Evolutionary conservation across 2,113 vertebrate species (phyloP).

Genomic region (Oreochromis spilurus): DNA sequence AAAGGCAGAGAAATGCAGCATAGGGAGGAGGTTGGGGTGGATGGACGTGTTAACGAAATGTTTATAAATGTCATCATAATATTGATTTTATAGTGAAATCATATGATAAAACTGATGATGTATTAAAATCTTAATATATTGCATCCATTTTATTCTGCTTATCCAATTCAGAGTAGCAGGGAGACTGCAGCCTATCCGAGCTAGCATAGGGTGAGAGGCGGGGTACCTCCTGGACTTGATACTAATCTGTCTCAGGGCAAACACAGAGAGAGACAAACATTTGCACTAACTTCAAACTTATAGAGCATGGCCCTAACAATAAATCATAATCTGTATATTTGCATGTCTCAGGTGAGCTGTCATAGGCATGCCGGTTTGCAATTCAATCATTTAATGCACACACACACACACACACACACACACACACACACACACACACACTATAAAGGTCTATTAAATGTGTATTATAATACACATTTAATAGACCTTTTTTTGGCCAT

Average conservation of each 20-base stretch:
- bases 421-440: fast-evolving
- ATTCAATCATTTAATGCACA: not conserved
- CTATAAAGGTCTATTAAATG: too few relatives aligned
- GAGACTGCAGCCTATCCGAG: not conserved
- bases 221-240: not conserved
- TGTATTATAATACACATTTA: too few relatives aligned
- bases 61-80: not conserved
- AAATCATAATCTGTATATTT: not conserved
- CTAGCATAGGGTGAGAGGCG: not conserved
- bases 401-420: not conserved
- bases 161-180: not conserved
- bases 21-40: not conserved
- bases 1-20: not conserved
- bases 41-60: not conserved
- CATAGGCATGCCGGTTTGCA: not conserved
- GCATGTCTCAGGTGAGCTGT: not conserved
- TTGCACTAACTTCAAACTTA: not conserved
- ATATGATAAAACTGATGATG: not conserved
- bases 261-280: not conserved
- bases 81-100: not conserved
- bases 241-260: not conserved
- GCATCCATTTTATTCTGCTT: not conserved
- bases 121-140: not conserved
- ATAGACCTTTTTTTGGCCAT: too few relatives aligned
- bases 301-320: not conserved